Evolutionary conservation across 1,140 invertebrate genomes (phyloP), one percentile per base, ranked within the genome.

Genomic region (Heliothis subflexa): DNA sequence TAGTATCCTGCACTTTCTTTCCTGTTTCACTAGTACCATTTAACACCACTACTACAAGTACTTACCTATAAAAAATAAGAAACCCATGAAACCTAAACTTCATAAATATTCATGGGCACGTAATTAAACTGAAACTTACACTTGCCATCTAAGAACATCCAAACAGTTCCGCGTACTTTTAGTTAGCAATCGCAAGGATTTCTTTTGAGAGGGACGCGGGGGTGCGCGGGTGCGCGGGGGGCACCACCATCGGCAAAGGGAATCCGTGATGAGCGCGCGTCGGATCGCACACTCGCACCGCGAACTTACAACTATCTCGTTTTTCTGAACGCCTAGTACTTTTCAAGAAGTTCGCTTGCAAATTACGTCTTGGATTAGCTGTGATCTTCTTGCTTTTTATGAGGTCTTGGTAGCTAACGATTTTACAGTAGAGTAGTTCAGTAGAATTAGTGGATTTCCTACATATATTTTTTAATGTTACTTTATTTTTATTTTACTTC

Each of bases 251-350:
- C 73, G 73, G 75, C 80, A 88, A 88, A 88, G 84, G 81, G 86
- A 88, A 88, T 88, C 80, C 76, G 59, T 80, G 81, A 88, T 86
- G 86, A 88, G 81, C 76, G 79, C 72, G 62, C 74, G 79, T 54
- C 40, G 61, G 47, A 79, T 62, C 73, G 57, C 59, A 50, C 57
- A 33, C 73, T 25, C 33, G 40, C 55, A 54, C 71, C 47, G 47
- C 47, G 18, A 68, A 45, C 54, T 25, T 33, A 28, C 73, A 61
- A 75, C 73, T 75, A 64, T 50, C 40, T 73, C 33, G 28, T 47
- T 50, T 52, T 75, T 62, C 64, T 75, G 73, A 47, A 62, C 40
- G 28, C 73, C 73, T 75, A 47, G 73, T 75, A 75, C 59, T 52
- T 55, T 25, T 14, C 13, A 73, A 73, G 33, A 55, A 57, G 59